Base-by-base conservation (phyloP, 1,140 invertebrate genomes). In the Drosophila pseudoananassae region DNA sequence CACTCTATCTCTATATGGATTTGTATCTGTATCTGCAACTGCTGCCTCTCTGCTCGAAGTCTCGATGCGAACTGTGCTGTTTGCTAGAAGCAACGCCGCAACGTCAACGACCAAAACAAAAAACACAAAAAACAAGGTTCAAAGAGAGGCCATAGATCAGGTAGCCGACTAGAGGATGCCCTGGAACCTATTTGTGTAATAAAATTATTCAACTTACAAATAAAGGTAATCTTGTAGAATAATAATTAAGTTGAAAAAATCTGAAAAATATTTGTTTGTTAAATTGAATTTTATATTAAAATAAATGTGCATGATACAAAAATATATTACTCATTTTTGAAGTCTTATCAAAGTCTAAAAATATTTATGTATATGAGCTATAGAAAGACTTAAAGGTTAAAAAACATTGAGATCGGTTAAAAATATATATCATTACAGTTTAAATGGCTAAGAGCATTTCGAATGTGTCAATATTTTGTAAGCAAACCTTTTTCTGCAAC, bases 51-150 rank as follows among this genome's bases (percentile, higher is more conserved):
- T 50, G 68, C 60, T 78, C 33, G 68, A 76, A 59, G 58, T 78
- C 68, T 68, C 64, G 60, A 80, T 59, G 53, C 49, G 68, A 78
- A 85, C 81, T 85, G 81, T 81, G 81, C 73, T 59, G 77, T 33
- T 53, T 61, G 77, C 72, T 69, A 57, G 81, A 72, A 73, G 61
- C 80, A 63, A 74, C 63, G 77, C 72, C 52, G 71, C 59, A 66
- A 85, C 76, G 58, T 76, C 77, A 80, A 61, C 81, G 64, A 80
- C 59, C 81, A 80, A 76, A 80, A 79, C 81, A 79, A 79, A 85
- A 79, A 73, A 76, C 31, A 68, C 29, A 68, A 76, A 84, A 55
- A 50, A 20, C 20, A 5, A 27, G 14, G 33, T 47, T 17, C 43
- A 63, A 47, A 66, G 60, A 66, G 46, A 51, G 46, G 9, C 60